Percentiles rank a stretch among this genome's conserved stretches.
Evolutionary conservation across 1,140 invertebrate genomes (phyloP).

Genomic region (Drosophila santomea): DNA sequence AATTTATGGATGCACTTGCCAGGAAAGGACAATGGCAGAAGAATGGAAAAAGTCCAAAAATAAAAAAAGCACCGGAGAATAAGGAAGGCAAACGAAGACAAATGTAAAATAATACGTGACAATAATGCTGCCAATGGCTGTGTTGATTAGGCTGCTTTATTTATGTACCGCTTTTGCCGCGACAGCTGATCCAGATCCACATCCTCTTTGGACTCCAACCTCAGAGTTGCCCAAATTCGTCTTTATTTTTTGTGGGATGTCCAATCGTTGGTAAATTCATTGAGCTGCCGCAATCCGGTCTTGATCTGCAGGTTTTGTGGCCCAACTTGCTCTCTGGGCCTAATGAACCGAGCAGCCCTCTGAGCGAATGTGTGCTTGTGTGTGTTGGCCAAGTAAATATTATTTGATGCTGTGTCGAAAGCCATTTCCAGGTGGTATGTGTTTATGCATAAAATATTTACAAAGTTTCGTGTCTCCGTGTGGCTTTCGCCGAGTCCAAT

Average conservation of each 20-base stretch:
- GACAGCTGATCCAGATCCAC: constrained; percentile 8
- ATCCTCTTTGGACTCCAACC: neutral
- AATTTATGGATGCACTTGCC: constrained; percentile 60
- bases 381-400: constrained; percentile 69
- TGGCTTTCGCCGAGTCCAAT: constrained; percentile 76
- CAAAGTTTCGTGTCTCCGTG: constrained; percentile 62
- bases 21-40: constrained; percentile 35
- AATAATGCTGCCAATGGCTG: constrained; percentile 71
- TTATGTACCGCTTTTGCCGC: constrained; percentile 40
- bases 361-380: constrained; percentile 7
- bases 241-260: neutral
- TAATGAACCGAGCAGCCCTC: constrained; percentile 66
- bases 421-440: constrained; percentile 77
- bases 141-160: constrained; percentile 75
- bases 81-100: constrained; percentile 59
- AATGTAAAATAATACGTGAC: constrained; percentile 78
- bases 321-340: constrained; percentile 57
- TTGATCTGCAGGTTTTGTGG: constrained; percentile 67
- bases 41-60: constrained; percentile 10
- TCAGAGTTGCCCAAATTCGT: neutral
- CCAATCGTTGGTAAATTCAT: constrained; percentile 61
- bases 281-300: constrained; percentile 61
- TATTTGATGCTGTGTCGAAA: constrained; percentile 81
- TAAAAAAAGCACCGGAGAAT: neutral
- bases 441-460: constrained; percentile 83